Conservation (phyloP, 1,140 invertebrate species). For the Mya arenaria region DNA sequence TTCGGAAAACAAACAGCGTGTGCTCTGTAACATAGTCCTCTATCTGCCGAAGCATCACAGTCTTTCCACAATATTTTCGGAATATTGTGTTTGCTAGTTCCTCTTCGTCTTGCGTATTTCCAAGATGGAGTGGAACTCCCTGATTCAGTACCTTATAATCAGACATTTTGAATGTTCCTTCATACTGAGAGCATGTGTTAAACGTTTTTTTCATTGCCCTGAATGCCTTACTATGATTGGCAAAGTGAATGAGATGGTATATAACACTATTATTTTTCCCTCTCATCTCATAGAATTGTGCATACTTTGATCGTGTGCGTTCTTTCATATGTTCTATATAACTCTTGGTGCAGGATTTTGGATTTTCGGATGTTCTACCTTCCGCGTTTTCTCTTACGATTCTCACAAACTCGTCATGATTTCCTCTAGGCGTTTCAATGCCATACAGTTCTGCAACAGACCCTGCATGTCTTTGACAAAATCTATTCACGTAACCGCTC, state of each 20-base stretch:
- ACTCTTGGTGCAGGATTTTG: background rate
- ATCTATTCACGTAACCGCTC: constrained; percentile 25
- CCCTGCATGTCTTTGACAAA: background rate
- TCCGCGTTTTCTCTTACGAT: background rate
- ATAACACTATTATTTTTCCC: background rate
- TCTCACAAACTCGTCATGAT: background rate
- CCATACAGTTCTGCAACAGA: background rate
- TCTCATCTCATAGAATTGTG: constrained; percentile 9
- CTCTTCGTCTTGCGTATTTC: background rate
- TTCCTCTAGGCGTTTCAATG: background rate
- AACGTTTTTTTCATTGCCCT: constrained; percentile 8
- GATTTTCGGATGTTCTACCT: background rate
- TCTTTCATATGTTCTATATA: too few relatives aligned
- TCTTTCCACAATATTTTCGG: too few relatives aligned
- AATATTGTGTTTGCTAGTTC: background rate
- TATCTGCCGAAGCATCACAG: too few relatives aligned
- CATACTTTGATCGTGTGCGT: too few relatives aligned
- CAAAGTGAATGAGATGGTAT: constrained; percentile 10
- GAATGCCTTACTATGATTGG: background rate
- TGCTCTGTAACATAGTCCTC: too few relatives aligned
- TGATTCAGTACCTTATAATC: constrained; percentile 1
- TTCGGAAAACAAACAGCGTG: too few relatives aligned
- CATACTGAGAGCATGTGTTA: background rate
- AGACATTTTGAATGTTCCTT: background rate
- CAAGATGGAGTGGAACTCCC: background rate